phyloP scores from a whole-genome alignment of 2,113 vertebrate genomes.

The Puffinus mauretanicus region DNA sequence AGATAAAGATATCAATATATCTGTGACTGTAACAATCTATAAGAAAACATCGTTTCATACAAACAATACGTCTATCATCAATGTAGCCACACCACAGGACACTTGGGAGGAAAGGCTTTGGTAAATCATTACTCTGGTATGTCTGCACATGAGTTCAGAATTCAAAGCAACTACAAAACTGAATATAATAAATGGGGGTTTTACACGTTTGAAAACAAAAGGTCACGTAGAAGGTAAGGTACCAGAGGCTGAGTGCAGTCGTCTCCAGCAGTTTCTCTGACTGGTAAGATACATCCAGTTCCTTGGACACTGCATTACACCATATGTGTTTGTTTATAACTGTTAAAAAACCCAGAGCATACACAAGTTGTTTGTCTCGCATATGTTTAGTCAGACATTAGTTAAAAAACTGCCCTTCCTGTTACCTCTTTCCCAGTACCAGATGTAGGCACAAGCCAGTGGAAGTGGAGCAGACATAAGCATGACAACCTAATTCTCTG shows the following conservation, averaged over 20 bases:
- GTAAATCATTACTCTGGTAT: background rate
- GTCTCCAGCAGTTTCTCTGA: background rate
- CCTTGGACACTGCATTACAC: background rate
- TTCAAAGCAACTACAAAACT: background rate
- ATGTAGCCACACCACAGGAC: background rate
- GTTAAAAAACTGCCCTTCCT: constrained; percentile 57
- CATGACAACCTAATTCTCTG: constrained; percentile 51
- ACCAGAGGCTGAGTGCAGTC: background rate
- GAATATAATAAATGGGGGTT: background rate
- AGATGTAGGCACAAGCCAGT: constrained; percentile 31
- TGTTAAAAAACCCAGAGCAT: background rate
- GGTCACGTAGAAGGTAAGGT: background rate
- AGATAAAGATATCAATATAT: background rate
- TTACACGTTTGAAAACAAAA: background rate
- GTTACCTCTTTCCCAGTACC: constrained; percentile 39
- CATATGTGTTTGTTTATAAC: constrained; percentile 26
- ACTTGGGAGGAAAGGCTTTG: background rate
- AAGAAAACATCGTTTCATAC: background rate
- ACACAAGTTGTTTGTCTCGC: constrained; percentile 23
- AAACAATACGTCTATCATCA: background rate
- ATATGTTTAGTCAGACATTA: constrained; percentile 14
- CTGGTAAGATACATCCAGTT: background rate
- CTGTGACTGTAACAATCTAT: background rate
- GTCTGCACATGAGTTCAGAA: background rate
- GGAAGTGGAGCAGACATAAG: constrained; percentile 57